Evolutionary conservation across 2,113 vertebrate species (phyloP).

Genomic region (Clupea harengus): DNA sequence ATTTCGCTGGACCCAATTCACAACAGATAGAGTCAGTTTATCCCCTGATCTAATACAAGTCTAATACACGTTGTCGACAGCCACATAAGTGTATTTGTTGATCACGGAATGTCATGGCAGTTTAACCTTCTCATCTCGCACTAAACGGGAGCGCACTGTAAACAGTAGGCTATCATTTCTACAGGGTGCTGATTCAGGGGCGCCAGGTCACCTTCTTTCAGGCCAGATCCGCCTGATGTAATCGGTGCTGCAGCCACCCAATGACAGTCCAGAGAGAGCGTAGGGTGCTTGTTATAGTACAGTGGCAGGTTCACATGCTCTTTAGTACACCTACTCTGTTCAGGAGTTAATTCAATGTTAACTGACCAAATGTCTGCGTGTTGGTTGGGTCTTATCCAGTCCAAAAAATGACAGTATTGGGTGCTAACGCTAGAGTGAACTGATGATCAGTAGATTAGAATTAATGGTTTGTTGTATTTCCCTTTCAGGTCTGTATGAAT

Average conservation of each 20-base stretch:
- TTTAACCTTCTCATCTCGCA: conserved; percentile 48
- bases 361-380: not conserved
- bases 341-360: not conserved
- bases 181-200: conserved; percentile 58
- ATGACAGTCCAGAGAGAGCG: not conserved
- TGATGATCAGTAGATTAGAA: conserved; percentile 12
- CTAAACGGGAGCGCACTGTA: conserved; percentile 22
- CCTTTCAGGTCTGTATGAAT: not conserved
- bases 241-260: not conserved
- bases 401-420: not conserved
- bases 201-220: conserved; percentile 54
- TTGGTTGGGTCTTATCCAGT: not conserved
- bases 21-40: not conserved
- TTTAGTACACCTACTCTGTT: not conserved
- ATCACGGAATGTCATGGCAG: conserved; percentile 42
- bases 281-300: no score
- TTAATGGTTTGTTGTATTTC: not conserved
- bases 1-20: not conserved
- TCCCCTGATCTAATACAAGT: not conserved
- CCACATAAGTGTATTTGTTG: conserved; percentile 14
- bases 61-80: not conserved
- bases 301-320: not conserved
- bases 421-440: not conserved
- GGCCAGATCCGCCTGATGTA: not conserved
- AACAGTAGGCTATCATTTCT: conserved; percentile 45